Evolutionary conservation across 2,113 vertebrate species (phyloP), one percentile per base, ranked within the genome.

Genomic region (Erinaceus europaeus): DNA sequence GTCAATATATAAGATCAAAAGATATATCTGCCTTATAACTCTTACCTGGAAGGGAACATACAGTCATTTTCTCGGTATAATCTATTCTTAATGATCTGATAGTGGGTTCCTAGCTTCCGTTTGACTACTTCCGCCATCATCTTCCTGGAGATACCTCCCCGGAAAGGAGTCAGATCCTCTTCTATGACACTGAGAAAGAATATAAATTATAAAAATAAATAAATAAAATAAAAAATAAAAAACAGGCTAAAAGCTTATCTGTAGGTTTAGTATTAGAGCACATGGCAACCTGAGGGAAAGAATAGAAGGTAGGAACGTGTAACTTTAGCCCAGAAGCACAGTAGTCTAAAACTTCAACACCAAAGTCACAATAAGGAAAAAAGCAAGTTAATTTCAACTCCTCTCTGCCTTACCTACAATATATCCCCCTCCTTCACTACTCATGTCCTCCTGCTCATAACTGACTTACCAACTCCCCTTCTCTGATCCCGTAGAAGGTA

Each of bases 31-130:
- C 55, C 40, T 75, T 21, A 29, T 10, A 74, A 64, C 74, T 89
- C 97, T 94, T 92, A 99, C 99, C 99, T 98, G 42, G 99, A 98
- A 62, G 99, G 98, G 90, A 99, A 99, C 98, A 99, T 98, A 88
- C 99, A 99, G 94, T 97, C 98, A 61, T 96, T 96, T 94, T 99
- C 98, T 73, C 99, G 97, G 96, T 98, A 99, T 74, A 99, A 69
- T 89, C 97, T 98, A 75, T 98, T 97, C 50, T 95, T 97, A 83
- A 99, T 97, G 85, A 99, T 96, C 95, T 99, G 99, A 96, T 99
- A 99, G 94, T 99, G 99, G 0, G 99, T 99, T 29, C 99, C 99
- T 0, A 99, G 96, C 53, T 98, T 98, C 69, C 97, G 97, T 36
- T 96, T 97, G 55, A 99, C 91, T 0, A 98, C 97, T 1, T 98